phyloP scores from a whole-genome alignment of 1,140 invertebrate species.

The Rhopalosiphum maidis region DNA sequence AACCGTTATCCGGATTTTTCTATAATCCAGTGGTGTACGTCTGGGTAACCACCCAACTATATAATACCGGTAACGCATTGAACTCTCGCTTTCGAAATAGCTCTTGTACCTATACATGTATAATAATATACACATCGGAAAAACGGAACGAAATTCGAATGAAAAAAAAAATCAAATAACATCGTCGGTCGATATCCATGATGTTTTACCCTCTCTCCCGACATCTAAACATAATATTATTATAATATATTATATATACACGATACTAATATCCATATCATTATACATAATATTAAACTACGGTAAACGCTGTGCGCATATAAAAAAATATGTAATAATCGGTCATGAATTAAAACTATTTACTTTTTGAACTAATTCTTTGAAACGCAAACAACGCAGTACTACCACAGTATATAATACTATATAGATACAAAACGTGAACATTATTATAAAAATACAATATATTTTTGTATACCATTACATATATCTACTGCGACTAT shows the following conservation, averaged over 20 bases:
- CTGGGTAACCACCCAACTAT: not conserved
- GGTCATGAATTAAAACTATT: not conserved
- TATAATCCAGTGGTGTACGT: not conserved
- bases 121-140: not conserved
- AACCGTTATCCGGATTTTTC: conserved; percentile 11
- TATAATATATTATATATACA: not conserved
- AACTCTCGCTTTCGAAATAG: not conserved
- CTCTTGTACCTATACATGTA: not conserved
- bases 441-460: not conserved
- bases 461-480: not conserved
- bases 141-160: not conserved
- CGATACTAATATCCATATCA: not conserved
- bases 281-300: not conserved
- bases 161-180: not conserved
- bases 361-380: not conserved
- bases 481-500: not conserved
- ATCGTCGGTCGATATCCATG: not conserved
- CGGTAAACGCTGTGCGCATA: not conserved
- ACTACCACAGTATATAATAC: too few relatives aligned
- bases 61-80: not conserved
- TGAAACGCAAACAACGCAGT: not conserved
- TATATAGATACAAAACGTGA: not conserved
- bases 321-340: not conserved
- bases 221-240: not conserved
- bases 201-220: not conserved